phyloP scores from a whole-genome alignment of 2,113 vertebrate genomes.

The Eurystomus gularis region DNA sequence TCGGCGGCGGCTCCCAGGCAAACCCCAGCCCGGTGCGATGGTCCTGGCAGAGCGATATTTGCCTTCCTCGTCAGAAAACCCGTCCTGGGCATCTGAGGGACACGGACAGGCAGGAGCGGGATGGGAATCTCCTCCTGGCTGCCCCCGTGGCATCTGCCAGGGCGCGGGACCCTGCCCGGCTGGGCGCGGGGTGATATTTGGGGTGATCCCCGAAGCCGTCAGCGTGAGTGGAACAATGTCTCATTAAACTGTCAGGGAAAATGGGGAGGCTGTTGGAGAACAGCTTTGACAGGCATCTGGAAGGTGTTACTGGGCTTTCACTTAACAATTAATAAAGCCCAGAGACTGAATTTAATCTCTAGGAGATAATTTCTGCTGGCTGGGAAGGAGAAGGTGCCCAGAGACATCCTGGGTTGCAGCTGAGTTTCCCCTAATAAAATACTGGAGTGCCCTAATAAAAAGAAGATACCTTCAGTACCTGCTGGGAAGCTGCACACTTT shows the following conservation, averaged over 20 bases:
- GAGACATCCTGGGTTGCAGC: not conserved
- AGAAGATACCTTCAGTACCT: not conserved
- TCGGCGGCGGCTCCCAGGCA: not conserved
- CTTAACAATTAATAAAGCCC: not conserved
- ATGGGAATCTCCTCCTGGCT: not conserved
- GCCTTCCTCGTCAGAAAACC: too few relatives aligned
- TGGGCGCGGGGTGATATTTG: too few relatives aligned
- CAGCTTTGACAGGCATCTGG: not conserved
- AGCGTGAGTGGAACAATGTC: not conserved
- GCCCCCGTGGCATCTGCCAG: too few relatives aligned
- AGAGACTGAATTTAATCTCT: not conserved
- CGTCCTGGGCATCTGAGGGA: accelerated
- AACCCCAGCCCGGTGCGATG: accelerated
- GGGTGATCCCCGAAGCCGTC: not conserved
- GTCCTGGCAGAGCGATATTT: not conserved
- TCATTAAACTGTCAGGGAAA: not conserved
- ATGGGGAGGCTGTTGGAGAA: not conserved
- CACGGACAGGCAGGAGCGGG: not conserved
- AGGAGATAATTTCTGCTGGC: not conserved
- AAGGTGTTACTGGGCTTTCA: not conserved
- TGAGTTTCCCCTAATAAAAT: not conserved
- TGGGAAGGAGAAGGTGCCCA: not conserved
- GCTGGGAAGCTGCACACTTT: not conserved
- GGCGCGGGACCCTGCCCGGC: too few relatives aligned
- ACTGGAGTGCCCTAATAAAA: not conserved